Base-by-base conservation (phyloP, 1,140 invertebrate genomes). In the Trichoplusia ni region DNA sequence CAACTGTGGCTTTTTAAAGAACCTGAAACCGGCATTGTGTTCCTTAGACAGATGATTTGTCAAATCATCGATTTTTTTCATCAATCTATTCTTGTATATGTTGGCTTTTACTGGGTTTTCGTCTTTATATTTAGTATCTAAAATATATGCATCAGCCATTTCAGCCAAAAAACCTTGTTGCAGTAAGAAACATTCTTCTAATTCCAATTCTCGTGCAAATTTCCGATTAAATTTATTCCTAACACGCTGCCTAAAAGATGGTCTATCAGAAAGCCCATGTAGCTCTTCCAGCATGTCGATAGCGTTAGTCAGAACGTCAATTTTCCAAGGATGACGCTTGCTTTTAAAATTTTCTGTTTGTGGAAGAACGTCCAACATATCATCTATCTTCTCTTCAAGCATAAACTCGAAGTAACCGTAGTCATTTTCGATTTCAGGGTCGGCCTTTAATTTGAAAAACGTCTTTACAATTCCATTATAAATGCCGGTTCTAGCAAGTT, bases 111-210 rank as follows among this genome's bases (percentile, higher is more conserved):
- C 11, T 46, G 65, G 53, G 44, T 86, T 67, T 1, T 77, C 64
- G 33, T 74, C 71, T 64, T 71, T 74, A 54, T 73, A 83, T 54
- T 58, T 72, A 6, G 59, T 69, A 8, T 23, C 65, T 29, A 80
- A 25, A 18, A 86, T 71, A 35, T 69, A 85, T 29, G 77, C 59
- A 49, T 85, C 78, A 8, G 75, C 67, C 25, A 58, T 18, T 42
- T 27, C 23, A 25, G 37, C 8, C 16, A 58, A 16, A 25, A 42
- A 58, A 0, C 23, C 38, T 29, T 58, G 53, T 29, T 42, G 53
- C 4, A 58, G n/a, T 29, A 31, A 16, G 13, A 54, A 54, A 14
- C 51, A 54, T 4, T 38, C 11, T n/a, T 54, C 33, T 16, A 54
- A 8, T 54, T 54, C 51, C 2, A 23, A 16, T 8, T 54, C 33